These are phyloP conservation scores for Elmis aenea DNA, from an alignment of 2,888 invertebrate genomes.

Conservation along the genomic window DNA sequence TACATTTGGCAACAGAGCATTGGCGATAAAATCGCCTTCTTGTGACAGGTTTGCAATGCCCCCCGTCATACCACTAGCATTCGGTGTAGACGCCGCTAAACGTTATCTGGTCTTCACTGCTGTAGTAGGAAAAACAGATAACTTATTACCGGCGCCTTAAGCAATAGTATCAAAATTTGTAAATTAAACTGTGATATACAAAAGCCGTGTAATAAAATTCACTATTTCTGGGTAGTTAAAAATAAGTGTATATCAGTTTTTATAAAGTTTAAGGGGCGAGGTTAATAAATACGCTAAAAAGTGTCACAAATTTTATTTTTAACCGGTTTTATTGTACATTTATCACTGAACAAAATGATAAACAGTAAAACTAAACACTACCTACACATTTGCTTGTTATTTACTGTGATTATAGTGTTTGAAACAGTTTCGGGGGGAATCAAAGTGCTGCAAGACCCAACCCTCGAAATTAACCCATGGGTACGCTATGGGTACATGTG, in stretches of 20 bases:
- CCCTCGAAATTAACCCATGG: constrained; percentile 70
- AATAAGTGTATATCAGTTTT: neutral
- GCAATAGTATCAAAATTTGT: constrained; percentile 6
- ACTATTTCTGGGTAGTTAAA: too few relatives aligned
- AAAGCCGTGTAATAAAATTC: neutral
- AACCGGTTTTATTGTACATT: too few relatives aligned
- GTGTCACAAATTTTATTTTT: too few relatives aligned
- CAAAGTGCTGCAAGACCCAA: constrained; percentile 49
- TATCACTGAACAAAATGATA: constrained; percentile 33
- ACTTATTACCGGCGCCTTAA: constrained; percentile 14
- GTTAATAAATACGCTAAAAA: neutral
- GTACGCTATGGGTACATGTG: constrained; percentile 72
- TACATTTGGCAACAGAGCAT: too few relatives aligned
- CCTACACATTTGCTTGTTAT: constrained; percentile 71
- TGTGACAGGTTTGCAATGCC: too few relatives aligned
- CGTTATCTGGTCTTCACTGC: constrained; percentile 18
- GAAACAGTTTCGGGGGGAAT: constrained; percentile 54
- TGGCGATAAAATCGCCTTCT: too few relatives aligned
- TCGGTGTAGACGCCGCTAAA: constrained; percentile 17
- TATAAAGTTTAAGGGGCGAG: neutral
- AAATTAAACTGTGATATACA: constrained; percentile 11
- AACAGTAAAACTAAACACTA: constrained; percentile 72
- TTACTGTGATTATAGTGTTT: constrained; percentile 69
- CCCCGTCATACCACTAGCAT: too few relatives aligned
- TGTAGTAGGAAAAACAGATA: constrained; percentile 15